Percentiles rank a stretch among this genome's conserved stretches.
These are phyloP conservation scores for Plemyria rubiginata DNA, from an alignment of 2,888 invertebrate genomes.

Conservation along the genomic window DNA sequence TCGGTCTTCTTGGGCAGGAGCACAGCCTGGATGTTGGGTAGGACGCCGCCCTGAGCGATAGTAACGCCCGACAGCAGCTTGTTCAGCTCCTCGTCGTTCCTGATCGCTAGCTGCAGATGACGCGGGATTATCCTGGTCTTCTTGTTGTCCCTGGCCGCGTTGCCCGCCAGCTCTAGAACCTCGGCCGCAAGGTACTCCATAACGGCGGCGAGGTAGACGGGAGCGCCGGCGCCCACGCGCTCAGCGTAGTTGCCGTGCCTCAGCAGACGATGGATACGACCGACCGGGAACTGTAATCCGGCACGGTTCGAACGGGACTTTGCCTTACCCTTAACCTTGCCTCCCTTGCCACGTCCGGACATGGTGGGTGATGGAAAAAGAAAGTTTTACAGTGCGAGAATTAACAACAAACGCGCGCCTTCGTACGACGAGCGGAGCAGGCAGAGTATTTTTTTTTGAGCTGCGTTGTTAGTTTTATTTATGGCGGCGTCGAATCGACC, in stretches of 20 bases:
- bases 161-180: conserved; percentile 51
- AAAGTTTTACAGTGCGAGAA: too few relatives aligned
- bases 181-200: conserved; percentile 87
- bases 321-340: not conserved
- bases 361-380: not conserved
- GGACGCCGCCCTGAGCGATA: conserved; percentile 92
- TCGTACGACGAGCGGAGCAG: not conserved
- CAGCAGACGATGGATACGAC: conserved; percentile 70
- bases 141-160: conserved; percentile 88
- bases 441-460: not conserved
- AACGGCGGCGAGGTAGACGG: conserved; percentile 83
- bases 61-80: conserved; percentile 90
- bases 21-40: conserved; percentile 92
- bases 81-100: conserved; percentile 92
- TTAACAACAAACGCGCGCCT: conserved; percentile 1
- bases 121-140: not conserved
- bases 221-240: conserved; percentile 54
- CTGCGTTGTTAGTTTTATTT: not conserved
- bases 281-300: conserved; percentile 84
- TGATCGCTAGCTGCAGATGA: conserved; percentile 88
- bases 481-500: not conserved
- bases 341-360: not conserved
- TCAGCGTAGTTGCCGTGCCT: conserved; percentile 85
- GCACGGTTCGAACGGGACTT: conserved; percentile 74
- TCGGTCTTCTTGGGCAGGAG: conserved; percentile 89